These are phyloP conservation scores for Macrobrachium rosenbergii DNA, from an alignment of 1,140 invertebrate species.

Conservation along the genomic window DNA sequence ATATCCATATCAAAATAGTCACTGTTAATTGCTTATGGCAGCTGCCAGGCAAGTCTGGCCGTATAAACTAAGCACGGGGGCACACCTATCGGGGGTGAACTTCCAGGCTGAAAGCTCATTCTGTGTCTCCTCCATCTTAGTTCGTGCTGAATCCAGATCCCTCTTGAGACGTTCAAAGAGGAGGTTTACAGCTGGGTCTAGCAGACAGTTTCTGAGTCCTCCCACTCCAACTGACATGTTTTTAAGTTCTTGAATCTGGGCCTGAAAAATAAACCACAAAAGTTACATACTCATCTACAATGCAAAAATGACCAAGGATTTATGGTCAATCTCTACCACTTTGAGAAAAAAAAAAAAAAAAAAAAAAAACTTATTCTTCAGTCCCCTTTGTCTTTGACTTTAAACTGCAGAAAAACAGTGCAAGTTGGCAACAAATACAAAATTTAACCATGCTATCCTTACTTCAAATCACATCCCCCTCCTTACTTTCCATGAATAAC, in stretches of 20 bases:
- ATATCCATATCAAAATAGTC: conserved; percentile 54
- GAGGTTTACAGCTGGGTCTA: conserved; percentile 97
- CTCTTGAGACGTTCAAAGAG: conserved; percentile 92
- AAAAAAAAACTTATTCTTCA: too few species aligned
- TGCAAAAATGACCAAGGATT: not conserved
- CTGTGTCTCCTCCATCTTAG: conserved; percentile 95
- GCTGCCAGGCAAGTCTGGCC: conserved; percentile 57
- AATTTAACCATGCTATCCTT: too few species aligned
- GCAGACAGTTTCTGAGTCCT: conserved; percentile 83
- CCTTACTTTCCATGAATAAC: too few species aligned
- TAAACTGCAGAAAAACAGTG: too few species aligned
- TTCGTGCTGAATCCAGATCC: conserved; percentile 89
- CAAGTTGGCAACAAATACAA: too few species aligned
- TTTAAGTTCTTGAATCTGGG: conserved; percentile 92
- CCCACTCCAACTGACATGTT: conserved; percentile 83
- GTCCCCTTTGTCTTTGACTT: too few species aligned
- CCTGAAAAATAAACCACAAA: conserved; percentile 79
- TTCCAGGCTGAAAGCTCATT: conserved; percentile 99
- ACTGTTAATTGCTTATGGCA: conserved; percentile 59
- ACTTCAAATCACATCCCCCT: too few species aligned
- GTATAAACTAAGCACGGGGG: conserved; percentile 64
- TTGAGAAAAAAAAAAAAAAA: too few species aligned
- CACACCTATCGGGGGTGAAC: conserved; percentile 95
- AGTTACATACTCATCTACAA: conserved; percentile 10
- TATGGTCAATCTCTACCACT: too few species aligned